A percentile compares a stretch with the other conserved stretches of the same genome.
phyloP scores from a whole-genome alignment of 1,140 invertebrate species.

The Scaptomyza hsui region DNA sequence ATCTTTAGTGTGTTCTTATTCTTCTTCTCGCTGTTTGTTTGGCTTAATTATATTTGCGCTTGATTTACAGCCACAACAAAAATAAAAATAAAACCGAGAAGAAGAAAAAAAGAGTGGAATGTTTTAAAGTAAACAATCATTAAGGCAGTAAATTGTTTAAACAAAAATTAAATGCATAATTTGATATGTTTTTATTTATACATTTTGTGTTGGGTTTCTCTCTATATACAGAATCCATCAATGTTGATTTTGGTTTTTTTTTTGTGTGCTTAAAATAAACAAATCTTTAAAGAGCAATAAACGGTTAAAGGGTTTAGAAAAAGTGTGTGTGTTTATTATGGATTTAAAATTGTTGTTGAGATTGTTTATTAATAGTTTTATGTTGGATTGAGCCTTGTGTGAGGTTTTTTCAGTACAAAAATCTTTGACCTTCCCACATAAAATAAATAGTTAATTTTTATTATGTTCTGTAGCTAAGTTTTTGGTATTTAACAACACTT shows the following conservation, averaged over 20 bases:
- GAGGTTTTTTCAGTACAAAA: not conserved
- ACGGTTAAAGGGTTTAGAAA: not conserved
- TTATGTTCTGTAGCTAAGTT: no score
- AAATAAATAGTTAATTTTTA: no score
- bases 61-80: constrained; percentile 27
- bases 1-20: constrained; percentile 8
- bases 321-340: not conserved
- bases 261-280: constrained; percentile 18
- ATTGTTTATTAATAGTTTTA: not conserved
- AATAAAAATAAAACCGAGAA: not conserved
- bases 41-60: constrained; percentile 18
- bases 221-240: constrained; percentile 9
- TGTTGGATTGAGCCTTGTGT: not conserved
- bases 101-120: constrained; percentile 23
- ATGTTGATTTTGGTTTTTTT: constrained; percentile 7
- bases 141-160: constrained; percentile 29
- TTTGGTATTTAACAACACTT: no score
- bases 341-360: constrained; percentile 5
- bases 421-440: not conserved
- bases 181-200: constrained; percentile 46
- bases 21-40: constrained; percentile 16
- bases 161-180: constrained; percentile 36
- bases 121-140: constrained; percentile 36
- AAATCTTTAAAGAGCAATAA: constrained; percentile 7
- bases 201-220: constrained; percentile 17